Conservation (phyloP, 2,113 vertebrate genomes). For the Apodemus speciosus region DNA sequence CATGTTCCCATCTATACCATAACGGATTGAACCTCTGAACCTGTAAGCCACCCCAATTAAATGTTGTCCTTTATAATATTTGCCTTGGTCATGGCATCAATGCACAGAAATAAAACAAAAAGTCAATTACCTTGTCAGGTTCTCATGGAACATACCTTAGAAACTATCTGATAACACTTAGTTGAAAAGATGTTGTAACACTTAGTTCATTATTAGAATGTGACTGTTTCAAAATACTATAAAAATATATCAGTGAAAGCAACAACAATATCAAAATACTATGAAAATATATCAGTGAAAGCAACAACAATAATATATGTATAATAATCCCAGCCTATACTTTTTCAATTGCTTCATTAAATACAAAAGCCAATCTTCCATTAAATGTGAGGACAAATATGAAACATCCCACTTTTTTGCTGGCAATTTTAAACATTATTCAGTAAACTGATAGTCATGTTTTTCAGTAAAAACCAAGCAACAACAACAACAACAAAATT, state of each 20-base stretch:
- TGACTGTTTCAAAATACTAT: neutral
- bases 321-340: neutral
- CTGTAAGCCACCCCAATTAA: no score
- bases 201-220: neutral
- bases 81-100: no score
- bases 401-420: neutral
- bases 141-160: neutral
- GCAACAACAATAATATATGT: neutral
- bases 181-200: neutral
- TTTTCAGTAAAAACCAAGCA: neutral
- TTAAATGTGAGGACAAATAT: constrained; percentile 5
- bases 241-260: neutral
- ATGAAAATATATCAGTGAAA: neutral
- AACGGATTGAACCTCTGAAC: no score
- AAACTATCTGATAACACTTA: neutral
- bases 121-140: neutral
- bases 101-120: no score
- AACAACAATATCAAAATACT: neutral
- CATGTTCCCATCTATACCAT: no score
- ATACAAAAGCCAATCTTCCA: neutral
- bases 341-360: neutral
- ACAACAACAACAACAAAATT: neutral
- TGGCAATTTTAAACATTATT: neutral
- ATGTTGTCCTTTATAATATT: no score
- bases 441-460: neutral